These are phyloP conservation scores for Atta cephalotes DNA, from an alignment of 1,140 invertebrate genomes.

Conservation along the genomic window DNA sequence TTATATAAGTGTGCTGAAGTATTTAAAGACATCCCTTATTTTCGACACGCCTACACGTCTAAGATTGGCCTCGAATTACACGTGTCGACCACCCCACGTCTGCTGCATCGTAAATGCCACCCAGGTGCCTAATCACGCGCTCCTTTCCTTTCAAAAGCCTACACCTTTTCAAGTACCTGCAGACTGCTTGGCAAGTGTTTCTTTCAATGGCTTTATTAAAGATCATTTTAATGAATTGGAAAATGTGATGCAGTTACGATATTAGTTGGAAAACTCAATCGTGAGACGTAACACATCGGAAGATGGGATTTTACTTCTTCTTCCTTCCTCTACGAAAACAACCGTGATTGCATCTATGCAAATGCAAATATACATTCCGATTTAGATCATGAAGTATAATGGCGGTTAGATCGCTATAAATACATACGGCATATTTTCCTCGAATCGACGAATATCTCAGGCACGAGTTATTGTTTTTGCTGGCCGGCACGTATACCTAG, in stretches of 20 bases:
- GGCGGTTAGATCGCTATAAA: slow-evolving; percentile 13
- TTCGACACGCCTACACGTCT: slow-evolving; percentile 29
- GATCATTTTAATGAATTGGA: neutral
- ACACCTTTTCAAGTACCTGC: slow-evolving; percentile 41
- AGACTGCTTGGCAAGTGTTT: slow-evolving; percentile 21
- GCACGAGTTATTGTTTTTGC: slow-evolving; percentile 17
- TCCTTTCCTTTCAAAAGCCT: slow-evolving; percentile 41
- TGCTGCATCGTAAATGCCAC: slow-evolving; percentile 35
- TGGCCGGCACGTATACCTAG: neutral
- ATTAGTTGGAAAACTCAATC: slow-evolving; percentile 3
- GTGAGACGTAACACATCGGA: slow-evolving; percentile 7
- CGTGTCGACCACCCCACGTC: slow-evolving; percentile 11
- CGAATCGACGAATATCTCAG: slow-evolving; percentile 16
- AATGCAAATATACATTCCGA: slow-evolving; percentile 28
- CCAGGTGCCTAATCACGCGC: slow-evolving; percentile 61
- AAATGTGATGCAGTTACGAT: neutral
- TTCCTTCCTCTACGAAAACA: slow-evolving; percentile 3
- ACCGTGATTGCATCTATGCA: slow-evolving; percentile 18
- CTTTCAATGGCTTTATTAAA: slow-evolving; percentile 16
- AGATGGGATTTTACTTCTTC: neutral
- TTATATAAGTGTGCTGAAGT: slow-evolving; percentile 22
- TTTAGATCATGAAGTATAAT: slow-evolving; percentile 50
- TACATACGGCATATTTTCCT: neutral
- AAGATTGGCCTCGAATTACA: slow-evolving; percentile 71
- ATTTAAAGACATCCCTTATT: slow-evolving; percentile 64